Conservation (phyloP, 2,888 invertebrate species). For the Hyppa rectilinea region DNA sequence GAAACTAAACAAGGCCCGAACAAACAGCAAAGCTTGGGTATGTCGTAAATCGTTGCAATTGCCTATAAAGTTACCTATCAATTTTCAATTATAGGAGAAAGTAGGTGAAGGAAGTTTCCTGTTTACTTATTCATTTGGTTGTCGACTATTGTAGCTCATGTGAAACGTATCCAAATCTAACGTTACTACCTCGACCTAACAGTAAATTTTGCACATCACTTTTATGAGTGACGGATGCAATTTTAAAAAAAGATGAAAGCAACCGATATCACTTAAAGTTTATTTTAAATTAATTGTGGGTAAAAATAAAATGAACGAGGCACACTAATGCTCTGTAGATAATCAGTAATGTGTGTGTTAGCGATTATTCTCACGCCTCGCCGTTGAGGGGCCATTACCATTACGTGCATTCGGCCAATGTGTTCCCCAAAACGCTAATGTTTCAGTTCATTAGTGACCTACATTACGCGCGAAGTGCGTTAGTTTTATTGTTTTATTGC, state of each 20-base stretch:
- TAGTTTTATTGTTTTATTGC: constrained; percentile 63
- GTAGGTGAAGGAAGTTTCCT: constrained; percentile 7
- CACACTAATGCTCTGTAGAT: constrained; percentile 81
- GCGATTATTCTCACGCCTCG: constrained; percentile 78
- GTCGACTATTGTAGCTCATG: constrained; percentile 19
- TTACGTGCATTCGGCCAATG: constrained; percentile 66
- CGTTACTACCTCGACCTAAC: constrained; percentile 10
- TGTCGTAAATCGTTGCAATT: constrained; percentile 23
- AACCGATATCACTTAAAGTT: constrained; percentile 61
- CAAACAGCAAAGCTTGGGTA: neutral
- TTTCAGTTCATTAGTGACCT: constrained; percentile 66
- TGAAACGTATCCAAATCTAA: constrained; percentile 31
- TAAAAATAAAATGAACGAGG: constrained; percentile 65
- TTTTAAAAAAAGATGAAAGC: constrained; percentile 51
- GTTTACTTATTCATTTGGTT: constrained; percentile 19
- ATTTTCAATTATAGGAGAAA: constrained; percentile 12
- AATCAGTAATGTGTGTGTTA: constrained; percentile 80
- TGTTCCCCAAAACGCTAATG: constrained; percentile 70
- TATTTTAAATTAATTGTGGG: constrained; percentile 65
- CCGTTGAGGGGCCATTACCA: constrained; percentile 66
- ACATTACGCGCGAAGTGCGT: constrained; percentile 58
- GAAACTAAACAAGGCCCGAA: neutral
- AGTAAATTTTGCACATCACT: constrained; percentile 44
- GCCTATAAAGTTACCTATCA: constrained; percentile 1
- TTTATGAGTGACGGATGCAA: constrained; percentile 31